These are phyloP conservation scores for Polydrusus tereticollis DNA, from an alignment of 2,888 invertebrate species.

Conservation along the genomic window DNA sequence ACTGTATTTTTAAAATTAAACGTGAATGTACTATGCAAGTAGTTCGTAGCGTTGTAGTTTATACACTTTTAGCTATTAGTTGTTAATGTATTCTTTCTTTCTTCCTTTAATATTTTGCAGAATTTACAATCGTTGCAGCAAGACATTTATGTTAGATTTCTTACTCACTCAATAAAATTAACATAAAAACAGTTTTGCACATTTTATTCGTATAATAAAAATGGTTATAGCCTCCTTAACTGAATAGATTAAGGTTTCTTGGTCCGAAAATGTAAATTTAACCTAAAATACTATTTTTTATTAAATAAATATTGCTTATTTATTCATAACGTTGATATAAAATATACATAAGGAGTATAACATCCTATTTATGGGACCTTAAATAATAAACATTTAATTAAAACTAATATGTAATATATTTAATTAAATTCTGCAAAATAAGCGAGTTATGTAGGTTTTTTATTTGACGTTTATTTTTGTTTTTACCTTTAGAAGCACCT, in stretches of 20 bases:
- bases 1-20: background rate
- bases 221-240: background rate
- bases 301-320: background rate
- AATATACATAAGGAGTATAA: background rate
- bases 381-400: background rate
- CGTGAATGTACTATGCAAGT: slow-evolving; percentile 4
- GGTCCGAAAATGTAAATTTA: slow-evolving; percentile 1
- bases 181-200: slow-evolving; percentile 7
- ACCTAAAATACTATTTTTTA: background rate
- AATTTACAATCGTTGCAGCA: background rate
- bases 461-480: slow-evolving; percentile 56
- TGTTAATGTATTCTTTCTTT: background rate
- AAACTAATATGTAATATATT: too few relatives aligned
- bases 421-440: slow-evolving; percentile 22
- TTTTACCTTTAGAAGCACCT: slow-evolving; percentile 65
- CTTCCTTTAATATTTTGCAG: slow-evolving; percentile 7
- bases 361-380: background rate
- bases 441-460: slow-evolving; percentile 23
- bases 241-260: background rate
- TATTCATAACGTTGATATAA: background rate
- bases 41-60: slow-evolving; percentile 6
- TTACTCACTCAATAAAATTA: background rate
- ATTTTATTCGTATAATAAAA: background rate
- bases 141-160: background rate
- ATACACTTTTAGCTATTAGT: background rate